phyloP scores from a whole-genome alignment of 2,113 vertebrate species.

The Forbesichthys papilliferus region DNA sequence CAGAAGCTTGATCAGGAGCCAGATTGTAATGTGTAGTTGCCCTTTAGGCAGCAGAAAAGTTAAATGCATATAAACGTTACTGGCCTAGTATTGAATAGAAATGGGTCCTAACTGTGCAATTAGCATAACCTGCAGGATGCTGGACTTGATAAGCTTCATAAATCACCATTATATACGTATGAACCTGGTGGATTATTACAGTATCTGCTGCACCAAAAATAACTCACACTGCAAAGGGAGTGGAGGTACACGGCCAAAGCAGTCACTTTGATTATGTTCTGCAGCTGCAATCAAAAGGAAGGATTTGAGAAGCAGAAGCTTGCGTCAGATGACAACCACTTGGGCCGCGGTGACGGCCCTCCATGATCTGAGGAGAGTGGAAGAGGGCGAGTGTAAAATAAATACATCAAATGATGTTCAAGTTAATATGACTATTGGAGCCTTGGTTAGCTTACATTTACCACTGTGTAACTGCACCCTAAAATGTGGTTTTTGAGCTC shows the following conservation, averaged over 20 bases:
- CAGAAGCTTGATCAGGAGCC: background rate
- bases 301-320: conserved; percentile 14
- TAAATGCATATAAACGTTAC: background rate
- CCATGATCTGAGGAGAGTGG: no score
- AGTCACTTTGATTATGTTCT: conserved; percentile 54
- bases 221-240: conserved; percentile 55
- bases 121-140: background rate
- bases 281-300: conserved; percentile 35
- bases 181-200: conserved; percentile 41
- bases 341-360: background rate
- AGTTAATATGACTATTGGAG: no score
- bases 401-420: no score
- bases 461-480: no score
- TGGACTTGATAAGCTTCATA: no score
- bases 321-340: conserved; percentile 48
- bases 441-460: no score
- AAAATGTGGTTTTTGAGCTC: no score
- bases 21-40: background rate
- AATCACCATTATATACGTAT: no score
- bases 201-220: conserved; percentile 46
- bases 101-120: no score
- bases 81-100: background rate
- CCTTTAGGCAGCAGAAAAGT: background rate
- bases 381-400: no score
- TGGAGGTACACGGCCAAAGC: conserved; percentile 53